Evolutionary conservation across 2,113 vertebrate species (phyloP).

Genomic region (Phylloscopus whistleri): DNA sequence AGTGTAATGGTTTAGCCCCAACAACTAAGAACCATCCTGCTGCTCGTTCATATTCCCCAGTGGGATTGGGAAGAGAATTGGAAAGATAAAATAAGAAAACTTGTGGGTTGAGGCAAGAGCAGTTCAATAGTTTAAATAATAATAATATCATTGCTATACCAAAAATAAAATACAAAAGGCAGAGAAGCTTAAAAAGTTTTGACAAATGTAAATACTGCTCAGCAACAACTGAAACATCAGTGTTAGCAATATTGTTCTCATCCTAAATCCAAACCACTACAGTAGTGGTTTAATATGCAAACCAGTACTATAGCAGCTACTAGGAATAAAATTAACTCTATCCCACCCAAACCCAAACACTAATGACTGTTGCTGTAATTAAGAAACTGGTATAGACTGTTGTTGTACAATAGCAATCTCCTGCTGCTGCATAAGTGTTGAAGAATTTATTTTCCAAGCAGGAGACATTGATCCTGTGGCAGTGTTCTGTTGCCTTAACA

Average conservation of each 20-base stretch:
- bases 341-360: background rate
- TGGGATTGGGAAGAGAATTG: background rate
- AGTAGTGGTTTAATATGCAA: too few relatives aligned
- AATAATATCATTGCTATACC: background rate
- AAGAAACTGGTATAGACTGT: slow-evolving; percentile 34
- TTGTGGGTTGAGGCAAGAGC: background rate
- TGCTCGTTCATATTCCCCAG: background rate
- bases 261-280: background rate
- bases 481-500: slow-evolving; percentile 17
- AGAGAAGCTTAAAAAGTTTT: background rate
- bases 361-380: slow-evolving; percentile 18
- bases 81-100: background rate
- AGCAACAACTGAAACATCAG: background rate
- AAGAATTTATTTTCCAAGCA: slow-evolving; percentile 55
- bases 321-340: background rate
- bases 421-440: slow-evolving; percentile 26
- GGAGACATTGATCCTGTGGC: slow-evolving; percentile 35
- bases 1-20: background rate
- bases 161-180: background rate
- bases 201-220: background rate
- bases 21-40: background rate
- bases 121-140: background rate
- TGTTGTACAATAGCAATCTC: slow-evolving; percentile 26
- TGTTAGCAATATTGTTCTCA: background rate
- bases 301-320: background rate